Base-by-base conservation (phyloP, 2,888 invertebrate species). In the Strigamia maritima region DNA sequence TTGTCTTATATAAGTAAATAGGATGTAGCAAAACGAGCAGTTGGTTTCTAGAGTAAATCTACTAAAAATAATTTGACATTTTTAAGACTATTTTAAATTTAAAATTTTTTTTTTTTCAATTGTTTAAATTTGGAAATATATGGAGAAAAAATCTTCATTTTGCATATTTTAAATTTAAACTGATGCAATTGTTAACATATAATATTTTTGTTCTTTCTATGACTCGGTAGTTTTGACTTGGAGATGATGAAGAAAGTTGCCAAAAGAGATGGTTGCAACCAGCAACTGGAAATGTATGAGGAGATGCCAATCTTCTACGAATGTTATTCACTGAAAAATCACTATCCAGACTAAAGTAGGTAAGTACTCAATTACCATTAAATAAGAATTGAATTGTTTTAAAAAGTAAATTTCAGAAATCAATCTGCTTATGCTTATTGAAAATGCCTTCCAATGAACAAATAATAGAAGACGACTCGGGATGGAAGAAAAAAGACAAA, bases 381-480 rank as follows among this genome's bases (percentile, higher is more conserved):
- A n/a, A n/a, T n/a, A n/a, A n/a, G n/a, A n/a, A 54, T 22, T 54
- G 22, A 2, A 19, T 54, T 54, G n/a, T n/a, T n/a, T n/a, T n/a
- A n/a, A n/a, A n/a, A n/a, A n/a, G n/a, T 54, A 1, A 54, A 19
- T 54, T 19, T 54, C 8, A n/a, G 19, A 35, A 8, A 35, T 10
- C 35, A 35, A 54, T 10, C 19, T n/a, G 8, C n/a, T 19, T 54
- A 0, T 70, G 28, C 28, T 70, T 70, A 26, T 26, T 12, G 4
- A 70, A 70, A 28, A 70, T 70, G 70, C 70, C 70, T 70, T 70
- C 70, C 70, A 70, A 70, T 70, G 70, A 70, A 28, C 70, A 70
- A 70, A 24, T 26, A 14, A n/a, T 70, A 12, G 70, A 70, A 70
- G 70, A 28, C n/a, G 70, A 70, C 26, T 70, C 70, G 70, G 28